phyloP scores from a whole-genome alignment of 2,797 vertebrate species.

The Apogon hyalosoma region DNA sequence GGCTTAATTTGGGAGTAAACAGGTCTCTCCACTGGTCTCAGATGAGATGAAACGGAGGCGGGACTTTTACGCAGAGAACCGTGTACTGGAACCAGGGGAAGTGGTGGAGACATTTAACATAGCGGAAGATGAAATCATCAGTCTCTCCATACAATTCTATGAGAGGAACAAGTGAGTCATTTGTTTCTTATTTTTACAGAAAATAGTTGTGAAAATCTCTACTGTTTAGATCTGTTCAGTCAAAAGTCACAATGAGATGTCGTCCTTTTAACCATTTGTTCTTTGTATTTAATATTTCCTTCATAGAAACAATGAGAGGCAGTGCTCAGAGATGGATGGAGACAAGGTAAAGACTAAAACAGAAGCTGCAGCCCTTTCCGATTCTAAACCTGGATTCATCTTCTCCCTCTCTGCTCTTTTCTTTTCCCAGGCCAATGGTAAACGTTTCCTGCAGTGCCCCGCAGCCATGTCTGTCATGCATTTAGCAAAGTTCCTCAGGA shows the following conservation, averaged over 20 bases:
- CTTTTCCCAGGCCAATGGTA: conserved; percentile 90
- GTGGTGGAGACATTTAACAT: conserved; percentile 99
- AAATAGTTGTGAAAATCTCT: background rate
- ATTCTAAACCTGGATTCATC: conserved; percentile 20
- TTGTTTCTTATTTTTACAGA: background rate
- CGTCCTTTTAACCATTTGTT: background rate
- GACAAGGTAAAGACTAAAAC: conserved; percentile 73
- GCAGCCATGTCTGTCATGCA: conserved; percentile 99
- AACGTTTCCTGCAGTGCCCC: conserved; percentile 97
- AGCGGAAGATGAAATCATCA: conserved; percentile 99
- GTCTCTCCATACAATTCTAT: conserved; percentile 99
- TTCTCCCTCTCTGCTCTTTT: conserved; percentile 3
- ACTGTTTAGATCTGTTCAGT: background rate
- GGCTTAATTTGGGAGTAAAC: background rate
- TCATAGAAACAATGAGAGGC: conserved; percentile 74
- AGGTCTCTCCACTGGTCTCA: conserved; percentile 63
- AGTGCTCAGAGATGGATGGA: conserved; percentile 72
- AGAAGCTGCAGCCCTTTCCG: conserved; percentile 1
- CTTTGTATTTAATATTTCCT: conserved; percentile 1
- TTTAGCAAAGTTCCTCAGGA: conserved; percentile 97
- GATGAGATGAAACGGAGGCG: conserved; percentile 99
- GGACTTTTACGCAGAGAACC: conserved; percentile 98
- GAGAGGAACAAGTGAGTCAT: conserved; percentile 93
- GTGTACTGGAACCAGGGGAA: conserved; percentile 91
- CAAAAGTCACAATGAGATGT: accelerated